Conservation (phyloP, 2,797 vertebrate species). For the Tadarida brasiliensis region DNA sequence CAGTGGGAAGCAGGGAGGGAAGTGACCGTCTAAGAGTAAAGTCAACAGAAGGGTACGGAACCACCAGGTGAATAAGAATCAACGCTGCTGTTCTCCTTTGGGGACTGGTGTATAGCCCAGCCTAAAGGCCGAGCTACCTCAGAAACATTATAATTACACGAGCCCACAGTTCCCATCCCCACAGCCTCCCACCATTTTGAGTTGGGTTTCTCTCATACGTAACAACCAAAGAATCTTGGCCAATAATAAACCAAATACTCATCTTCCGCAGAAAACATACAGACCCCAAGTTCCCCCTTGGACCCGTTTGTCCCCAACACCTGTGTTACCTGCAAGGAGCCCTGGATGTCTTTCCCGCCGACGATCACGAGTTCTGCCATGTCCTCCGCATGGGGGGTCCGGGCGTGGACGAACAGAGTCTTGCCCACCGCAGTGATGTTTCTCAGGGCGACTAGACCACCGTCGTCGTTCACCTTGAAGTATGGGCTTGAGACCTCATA, state of each 20-base stretch:
- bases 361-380: conserved; percentile 92
- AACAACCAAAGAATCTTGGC: neutral
- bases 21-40: neutral
- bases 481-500: conserved; percentile 94
- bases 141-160: neutral
- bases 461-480: conserved; percentile 92
- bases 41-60: neutral
- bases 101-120: neutral
- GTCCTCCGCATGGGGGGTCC: conserved; percentile 91
- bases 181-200: neutral
- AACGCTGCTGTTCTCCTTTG: neutral
- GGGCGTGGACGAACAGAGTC: conserved; percentile 91
- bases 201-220: neutral
- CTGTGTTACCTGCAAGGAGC: conserved; percentile 90
- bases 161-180: neutral
- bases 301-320: neutral
- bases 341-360: conserved; percentile 86
- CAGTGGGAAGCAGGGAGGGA: fast-evolving
- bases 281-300: neutral
- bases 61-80: neutral
- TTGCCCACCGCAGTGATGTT: conserved; percentile 88
- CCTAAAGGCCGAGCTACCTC: neutral
- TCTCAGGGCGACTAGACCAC: conserved; percentile 90
- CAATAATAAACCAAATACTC: neutral
- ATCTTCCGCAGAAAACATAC: neutral